These are phyloP conservation scores for Odontomachus brunneus DNA, from an alignment of 1,140 invertebrate genomes.

Conservation along the genomic window DNA sequence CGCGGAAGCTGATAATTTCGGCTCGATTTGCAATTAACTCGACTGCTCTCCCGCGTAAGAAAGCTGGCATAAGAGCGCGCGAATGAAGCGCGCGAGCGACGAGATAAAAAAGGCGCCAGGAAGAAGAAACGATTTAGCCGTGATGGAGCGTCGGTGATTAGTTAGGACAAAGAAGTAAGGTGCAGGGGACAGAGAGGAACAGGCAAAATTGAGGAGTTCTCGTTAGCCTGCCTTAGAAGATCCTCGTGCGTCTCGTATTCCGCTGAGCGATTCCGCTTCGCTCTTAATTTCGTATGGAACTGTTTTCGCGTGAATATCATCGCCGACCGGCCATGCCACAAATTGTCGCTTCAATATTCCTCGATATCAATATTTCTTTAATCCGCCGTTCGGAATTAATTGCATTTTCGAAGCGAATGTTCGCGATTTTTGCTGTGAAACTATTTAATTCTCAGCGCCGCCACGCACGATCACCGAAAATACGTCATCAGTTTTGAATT, in stretches of 20 bases:
- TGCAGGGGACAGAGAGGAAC: background rate
- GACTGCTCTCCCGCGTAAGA: background rate
- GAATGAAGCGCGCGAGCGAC: background rate
- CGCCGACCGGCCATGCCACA: too few species aligned
- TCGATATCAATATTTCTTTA: background rate
- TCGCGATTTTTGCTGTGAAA: too few species aligned
- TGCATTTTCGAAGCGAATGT: background rate
- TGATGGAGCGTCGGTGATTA: slow-evolving; percentile 48
- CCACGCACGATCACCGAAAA: too few species aligned
- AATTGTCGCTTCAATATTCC: background rate
- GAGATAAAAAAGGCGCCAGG: background rate
- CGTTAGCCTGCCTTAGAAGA: slow-evolving; percentile 30
- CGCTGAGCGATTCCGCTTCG: slow-evolving; percentile 2
- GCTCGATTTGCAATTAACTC: slow-evolving; percentile 51
- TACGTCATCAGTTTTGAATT: too few species aligned
- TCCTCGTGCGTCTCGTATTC: slow-evolving; percentile 19
- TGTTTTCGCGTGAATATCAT: background rate
- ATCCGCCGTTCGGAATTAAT: background rate
- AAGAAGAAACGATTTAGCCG: slow-evolving; percentile 39
- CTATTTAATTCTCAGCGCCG: too few species aligned
- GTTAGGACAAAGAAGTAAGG: slow-evolving; percentile 45
- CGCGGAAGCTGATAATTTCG: slow-evolving; percentile 18
- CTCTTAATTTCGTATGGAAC: background rate
- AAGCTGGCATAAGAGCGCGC: slow-evolving; percentile 14
- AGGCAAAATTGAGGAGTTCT: slow-evolving; percentile 42